Percentiles rank a stretch among this genome's conserved stretches.
Conservation (phyloP, 2,113 vertebrate species). For the Orycteropus afer region DNA sequence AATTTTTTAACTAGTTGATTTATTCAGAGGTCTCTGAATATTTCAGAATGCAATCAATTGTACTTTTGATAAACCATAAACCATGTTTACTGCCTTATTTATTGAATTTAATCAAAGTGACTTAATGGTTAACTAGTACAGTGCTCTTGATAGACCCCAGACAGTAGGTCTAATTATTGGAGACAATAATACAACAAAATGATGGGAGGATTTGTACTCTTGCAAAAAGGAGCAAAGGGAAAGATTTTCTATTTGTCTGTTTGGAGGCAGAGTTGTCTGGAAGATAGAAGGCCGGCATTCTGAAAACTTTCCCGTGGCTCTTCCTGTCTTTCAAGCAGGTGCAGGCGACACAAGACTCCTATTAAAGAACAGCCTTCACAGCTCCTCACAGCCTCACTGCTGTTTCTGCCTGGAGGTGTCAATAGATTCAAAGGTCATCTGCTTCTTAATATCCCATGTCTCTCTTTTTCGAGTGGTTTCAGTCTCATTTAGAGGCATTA, state of each 20-base stretch:
- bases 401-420: slow-evolving; percentile 70
- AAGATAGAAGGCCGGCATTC: not conserved
- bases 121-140: slow-evolving; percentile 53
- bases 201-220: slow-evolving; percentile 18
- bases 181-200: slow-evolving; percentile 26
- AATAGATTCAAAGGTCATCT: slow-evolving; percentile 80
- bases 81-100: slow-evolving; percentile 68
- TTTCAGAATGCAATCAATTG: slow-evolving; percentile 76
- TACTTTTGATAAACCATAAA: slow-evolving; percentile 76
- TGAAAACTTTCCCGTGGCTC: slow-evolving; percentile 63
- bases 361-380: slow-evolving; percentile 56
- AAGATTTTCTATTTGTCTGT: slow-evolving; percentile 30
- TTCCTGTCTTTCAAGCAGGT: slow-evolving; percentile 63
- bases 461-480: slow-evolving; percentile 59
- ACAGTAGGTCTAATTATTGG: slow-evolving; percentile 8
- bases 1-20: slow-evolving; percentile 72
- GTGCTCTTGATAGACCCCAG: not conserved
- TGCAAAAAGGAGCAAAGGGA: slow-evolving; percentile 41
- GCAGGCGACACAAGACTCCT: not conserved
- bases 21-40: slow-evolving; percentile 70
- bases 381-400: slow-evolving; percentile 50
- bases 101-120: slow-evolving; percentile 68
- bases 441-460: slow-evolving; percentile 63
- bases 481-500: slow-evolving; percentile 50
- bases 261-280: slow-evolving; percentile 37